phyloP scores from a whole-genome alignment of 2,888 invertebrate species.

The Octonoba sinensis region DNA sequence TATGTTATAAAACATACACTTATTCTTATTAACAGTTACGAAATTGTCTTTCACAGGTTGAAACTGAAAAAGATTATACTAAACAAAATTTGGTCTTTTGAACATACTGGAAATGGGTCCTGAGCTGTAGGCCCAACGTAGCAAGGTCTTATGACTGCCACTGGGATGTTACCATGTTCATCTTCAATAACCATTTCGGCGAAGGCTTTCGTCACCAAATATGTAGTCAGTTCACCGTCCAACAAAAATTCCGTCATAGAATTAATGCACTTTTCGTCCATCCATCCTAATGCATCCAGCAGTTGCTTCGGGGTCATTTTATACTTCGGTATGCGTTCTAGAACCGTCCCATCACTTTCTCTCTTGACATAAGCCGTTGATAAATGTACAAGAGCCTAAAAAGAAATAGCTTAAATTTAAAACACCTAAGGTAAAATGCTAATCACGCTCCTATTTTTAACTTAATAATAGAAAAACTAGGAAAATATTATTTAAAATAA shows the following conservation, averaged over 20 bases:
- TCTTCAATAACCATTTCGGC: constrained; percentile 73
- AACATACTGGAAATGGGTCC: constrained; percentile 72
- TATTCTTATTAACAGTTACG: too few relatives aligned
- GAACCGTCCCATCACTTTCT: constrained; percentile 32
- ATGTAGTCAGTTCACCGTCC: constrained; percentile 74
- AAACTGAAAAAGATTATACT: too few relatives aligned
- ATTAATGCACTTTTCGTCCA: constrained; percentile 68
- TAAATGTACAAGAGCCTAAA: constrained; percentile 43
- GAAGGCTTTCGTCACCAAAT: constrained; percentile 74
- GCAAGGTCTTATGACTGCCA: constrained; percentile 74
- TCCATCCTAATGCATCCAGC: constrained; percentile 70
- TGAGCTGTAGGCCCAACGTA: constrained; percentile 72
- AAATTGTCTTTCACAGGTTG: too few relatives aligned
- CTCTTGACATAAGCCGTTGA: constrained; percentile 42
- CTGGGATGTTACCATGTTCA: constrained; percentile 71
- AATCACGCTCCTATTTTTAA: too few relatives aligned
- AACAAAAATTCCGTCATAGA: constrained; percentile 25
- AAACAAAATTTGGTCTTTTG: constrained; percentile 62
- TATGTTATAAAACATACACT: too few relatives aligned
- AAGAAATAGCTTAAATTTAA: not conserved
- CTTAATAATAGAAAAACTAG: too few relatives aligned
- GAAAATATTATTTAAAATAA: too few relatives aligned
- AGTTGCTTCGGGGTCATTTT: constrained; percentile 35
- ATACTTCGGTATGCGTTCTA: constrained; percentile 26
- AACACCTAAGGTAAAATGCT: too few relatives aligned